Percentiles rank a stretch among this genome's conserved stretches.
Evolutionary conservation across 2,888 invertebrate genomes (phyloP).

Genomic region (Netelia virgata): DNA sequence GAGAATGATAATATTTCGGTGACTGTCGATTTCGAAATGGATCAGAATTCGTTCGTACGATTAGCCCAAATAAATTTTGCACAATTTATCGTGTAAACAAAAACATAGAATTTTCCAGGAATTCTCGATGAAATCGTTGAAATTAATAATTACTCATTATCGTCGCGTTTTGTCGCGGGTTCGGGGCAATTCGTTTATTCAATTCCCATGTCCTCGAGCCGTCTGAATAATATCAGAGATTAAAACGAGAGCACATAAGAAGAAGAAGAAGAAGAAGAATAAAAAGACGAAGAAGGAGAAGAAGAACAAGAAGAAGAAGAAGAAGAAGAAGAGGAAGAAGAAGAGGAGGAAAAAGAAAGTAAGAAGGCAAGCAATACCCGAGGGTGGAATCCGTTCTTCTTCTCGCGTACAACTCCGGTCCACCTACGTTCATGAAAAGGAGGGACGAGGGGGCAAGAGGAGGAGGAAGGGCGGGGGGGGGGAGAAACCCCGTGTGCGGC

Average conservation of each 20-base stretch:
- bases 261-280: slow-evolving; percentile 6
- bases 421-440: slow-evolving; percentile 61
- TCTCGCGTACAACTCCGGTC: slow-evolving; percentile 54
- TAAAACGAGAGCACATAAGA: slow-evolving; percentile 3
- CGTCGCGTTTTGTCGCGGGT: neutral
- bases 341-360: slow-evolving; percentile 21
- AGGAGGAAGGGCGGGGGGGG: neutral
- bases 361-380: slow-evolving; percentile 40
- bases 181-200: slow-evolving; percentile 24
- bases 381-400: slow-evolving; percentile 62
- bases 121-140: slow-evolving; percentile 3
- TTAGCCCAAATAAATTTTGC: no score
- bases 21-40: no score
- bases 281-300: slow-evolving; percentile 23
- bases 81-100: neutral
- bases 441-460: neutral
- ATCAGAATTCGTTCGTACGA: no score
- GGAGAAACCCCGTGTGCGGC: slow-evolving; percentile 4
- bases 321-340: neutral
- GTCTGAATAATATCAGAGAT: slow-evolving; percentile 35
- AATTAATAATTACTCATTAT: slow-evolving; percentile 10
- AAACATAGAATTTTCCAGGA: neutral
- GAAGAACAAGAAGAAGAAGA: slow-evolving; percentile 6
- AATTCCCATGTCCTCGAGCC: slow-evolving; percentile 27
- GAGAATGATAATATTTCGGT: no score